These are phyloP conservation scores for Episyrphus balteatus DNA, from an alignment of 1,140 invertebrate genomes.

Conservation along the genomic window DNA sequence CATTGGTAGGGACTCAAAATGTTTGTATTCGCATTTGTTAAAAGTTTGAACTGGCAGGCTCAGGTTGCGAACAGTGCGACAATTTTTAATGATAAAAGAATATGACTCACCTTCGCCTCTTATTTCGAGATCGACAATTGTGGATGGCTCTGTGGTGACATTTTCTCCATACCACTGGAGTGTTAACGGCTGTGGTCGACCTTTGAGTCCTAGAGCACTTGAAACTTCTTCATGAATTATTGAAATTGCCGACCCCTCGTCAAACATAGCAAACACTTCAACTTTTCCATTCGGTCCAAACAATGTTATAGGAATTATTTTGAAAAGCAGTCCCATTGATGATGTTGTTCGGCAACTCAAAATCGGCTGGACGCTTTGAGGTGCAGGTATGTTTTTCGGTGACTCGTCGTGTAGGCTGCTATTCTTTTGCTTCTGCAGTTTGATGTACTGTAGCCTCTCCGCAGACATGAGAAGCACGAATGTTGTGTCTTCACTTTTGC, in stretches of 20 bases:
- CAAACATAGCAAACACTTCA: no score
- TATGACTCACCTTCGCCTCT: neutral
- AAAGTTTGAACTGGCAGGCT: neutral
- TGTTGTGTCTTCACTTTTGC: no score
- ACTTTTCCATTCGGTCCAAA: no score
- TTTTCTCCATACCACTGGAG: constrained; percentile 1
- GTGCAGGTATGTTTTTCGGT: neutral
- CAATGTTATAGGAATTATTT: no score
- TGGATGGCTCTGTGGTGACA: neutral
- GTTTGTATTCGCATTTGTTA: neutral
- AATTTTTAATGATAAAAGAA: constrained; percentile 1
- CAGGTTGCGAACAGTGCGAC: neutral
- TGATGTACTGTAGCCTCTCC: no score
- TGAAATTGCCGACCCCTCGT: no score
- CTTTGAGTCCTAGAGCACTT: neutral
- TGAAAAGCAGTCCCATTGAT: no score
- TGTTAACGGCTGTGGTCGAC: neutral
- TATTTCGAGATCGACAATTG: neutral
- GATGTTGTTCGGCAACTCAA: no score
- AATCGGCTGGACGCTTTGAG: no score
- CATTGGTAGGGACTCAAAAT: neutral
- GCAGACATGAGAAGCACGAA: no score
- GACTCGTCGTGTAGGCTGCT: no score
- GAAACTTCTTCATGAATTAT: neutral
- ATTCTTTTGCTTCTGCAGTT: no score